Conservation (phyloP, 1,140 invertebrate genomes). For the Conopomorpha cramerella region DNA sequence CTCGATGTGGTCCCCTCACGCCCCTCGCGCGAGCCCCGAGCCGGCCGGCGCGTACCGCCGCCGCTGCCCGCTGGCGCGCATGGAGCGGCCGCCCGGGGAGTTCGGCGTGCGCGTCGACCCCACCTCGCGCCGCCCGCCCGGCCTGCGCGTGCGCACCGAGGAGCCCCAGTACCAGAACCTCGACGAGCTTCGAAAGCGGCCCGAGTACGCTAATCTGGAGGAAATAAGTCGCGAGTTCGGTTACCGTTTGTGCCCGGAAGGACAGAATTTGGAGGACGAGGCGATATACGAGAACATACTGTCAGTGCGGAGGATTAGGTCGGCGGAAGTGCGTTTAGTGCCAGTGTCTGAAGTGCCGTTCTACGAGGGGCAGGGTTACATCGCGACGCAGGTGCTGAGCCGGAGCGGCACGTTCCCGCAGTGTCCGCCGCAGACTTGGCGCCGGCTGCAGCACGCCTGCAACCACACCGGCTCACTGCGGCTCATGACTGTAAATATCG, state of each 20-base stretch:
- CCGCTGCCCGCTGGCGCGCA: constrained; percentile 33
- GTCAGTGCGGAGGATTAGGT: constrained; percentile 49
- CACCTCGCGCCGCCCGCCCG: constrained; percentile 26
- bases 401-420: constrained; percentile 56
- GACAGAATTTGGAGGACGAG: constrained; percentile 55
- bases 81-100: constrained; percentile 38
- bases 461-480: constrained; percentile 35
- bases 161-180: constrained; percentile 52
- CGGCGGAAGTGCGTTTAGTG: constrained; percentile 55
- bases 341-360: constrained; percentile 47
- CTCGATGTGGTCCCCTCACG: constrained; percentile 43
- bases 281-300: constrained; percentile 54
- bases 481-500: constrained; percentile 44
- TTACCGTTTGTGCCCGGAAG: constrained; percentile 52
- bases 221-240: constrained; percentile 54
- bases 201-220: constrained; percentile 51
- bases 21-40: constrained; percentile 43
- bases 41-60: constrained; percentile 42
- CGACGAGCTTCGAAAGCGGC: constrained; percentile 40
- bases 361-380: constrained; percentile 51
- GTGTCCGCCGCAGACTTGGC: constrained; percentile 44
- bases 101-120: constrained; percentile 42
- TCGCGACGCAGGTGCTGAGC: constrained; percentile 47
- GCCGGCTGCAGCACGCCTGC: constrained; percentile 34
- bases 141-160: constrained; percentile 28